Evolutionary conservation across 2,888 invertebrate genomes (phyloP).

Genomic region (Heteropelma amictum): DNA sequence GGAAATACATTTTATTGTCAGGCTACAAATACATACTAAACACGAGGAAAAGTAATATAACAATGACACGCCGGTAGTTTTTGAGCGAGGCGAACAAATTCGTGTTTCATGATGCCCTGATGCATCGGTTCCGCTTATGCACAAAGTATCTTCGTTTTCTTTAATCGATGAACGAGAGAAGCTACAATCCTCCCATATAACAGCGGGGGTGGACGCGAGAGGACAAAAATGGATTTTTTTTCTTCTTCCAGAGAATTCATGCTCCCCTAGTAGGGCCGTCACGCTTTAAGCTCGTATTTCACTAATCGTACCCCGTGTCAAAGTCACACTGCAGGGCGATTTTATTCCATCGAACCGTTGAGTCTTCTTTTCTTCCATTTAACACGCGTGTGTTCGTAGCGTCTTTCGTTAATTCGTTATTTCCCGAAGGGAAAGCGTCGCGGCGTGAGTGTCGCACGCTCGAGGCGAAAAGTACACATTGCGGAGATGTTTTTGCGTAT

Average conservation of each 20-base stretch:
- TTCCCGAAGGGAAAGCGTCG: too few species aligned
- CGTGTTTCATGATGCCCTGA: slow-evolving; percentile 58
- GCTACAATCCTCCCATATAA: not conserved
- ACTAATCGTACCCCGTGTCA: too few species aligned
- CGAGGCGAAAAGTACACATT: too few species aligned
- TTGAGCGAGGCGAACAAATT: not conserved
- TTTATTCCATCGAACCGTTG: too few species aligned
- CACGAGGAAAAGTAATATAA: not conserved
- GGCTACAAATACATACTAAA: not conserved
- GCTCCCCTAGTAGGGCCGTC: slow-evolving; percentile 60
- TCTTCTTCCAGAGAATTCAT: slow-evolving; percentile 45
- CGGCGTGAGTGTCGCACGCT: too few species aligned
- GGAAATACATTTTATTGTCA: slow-evolving; percentile 14
- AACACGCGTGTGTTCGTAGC: too few species aligned
- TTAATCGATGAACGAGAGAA: not conserved
- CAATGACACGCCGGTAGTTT: not conserved
- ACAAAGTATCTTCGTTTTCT: slow-evolving; percentile 57
- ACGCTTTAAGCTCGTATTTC: slow-evolving; percentile 61
- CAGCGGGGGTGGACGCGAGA: slow-evolving; percentile 11
- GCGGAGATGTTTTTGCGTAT: too few species aligned
- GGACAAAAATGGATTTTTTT: not conserved
- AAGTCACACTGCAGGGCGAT: too few species aligned
- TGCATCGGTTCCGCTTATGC: slow-evolving; percentile 60
- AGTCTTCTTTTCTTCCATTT: too few species aligned
- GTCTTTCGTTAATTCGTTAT: too few species aligned